These are phyloP conservation scores for Eidolon dupreanum DNA, from an alignment of 2,797 vertebrate species.

Conservation along the genomic window DNA sequence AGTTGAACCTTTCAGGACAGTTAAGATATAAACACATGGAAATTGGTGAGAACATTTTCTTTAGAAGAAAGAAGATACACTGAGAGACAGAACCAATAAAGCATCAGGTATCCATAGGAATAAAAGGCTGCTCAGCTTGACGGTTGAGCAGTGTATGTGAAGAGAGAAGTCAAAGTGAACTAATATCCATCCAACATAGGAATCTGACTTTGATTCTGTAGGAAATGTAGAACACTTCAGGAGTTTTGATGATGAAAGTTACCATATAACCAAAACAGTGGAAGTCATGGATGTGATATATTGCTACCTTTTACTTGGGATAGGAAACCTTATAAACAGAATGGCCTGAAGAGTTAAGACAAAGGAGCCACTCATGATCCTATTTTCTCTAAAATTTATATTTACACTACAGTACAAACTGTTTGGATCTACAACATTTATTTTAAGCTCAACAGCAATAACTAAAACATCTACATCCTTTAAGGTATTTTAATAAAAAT, in stretches of 20 bases:
- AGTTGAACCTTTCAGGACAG: background rate
- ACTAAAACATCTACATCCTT: background rate
- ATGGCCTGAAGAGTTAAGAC: background rate
- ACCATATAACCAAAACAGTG: background rate
- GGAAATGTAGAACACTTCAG: background rate
- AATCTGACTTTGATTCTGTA: background rate
- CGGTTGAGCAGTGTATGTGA: background rate
- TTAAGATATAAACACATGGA: background rate
- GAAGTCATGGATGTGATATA: background rate
- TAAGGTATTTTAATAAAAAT: background rate
- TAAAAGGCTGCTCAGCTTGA: background rate
- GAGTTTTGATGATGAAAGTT: background rate
- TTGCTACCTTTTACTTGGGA: background rate
- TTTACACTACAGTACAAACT: background rate
- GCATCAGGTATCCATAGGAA: background rate
- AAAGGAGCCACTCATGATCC: background rate
- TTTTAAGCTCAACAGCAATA: background rate
- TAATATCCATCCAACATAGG: background rate
- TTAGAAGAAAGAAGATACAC: background rate
- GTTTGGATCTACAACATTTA: background rate
- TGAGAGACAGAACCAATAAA: background rate
- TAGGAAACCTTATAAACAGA: conserved; percentile 9
- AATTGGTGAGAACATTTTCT: background rate
- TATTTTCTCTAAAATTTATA: background rate
- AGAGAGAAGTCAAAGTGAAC: background rate